Evolutionary conservation across 2,797 vertebrate species (phyloP).

Genomic region (Crocodylus rhombifer): DNA sequence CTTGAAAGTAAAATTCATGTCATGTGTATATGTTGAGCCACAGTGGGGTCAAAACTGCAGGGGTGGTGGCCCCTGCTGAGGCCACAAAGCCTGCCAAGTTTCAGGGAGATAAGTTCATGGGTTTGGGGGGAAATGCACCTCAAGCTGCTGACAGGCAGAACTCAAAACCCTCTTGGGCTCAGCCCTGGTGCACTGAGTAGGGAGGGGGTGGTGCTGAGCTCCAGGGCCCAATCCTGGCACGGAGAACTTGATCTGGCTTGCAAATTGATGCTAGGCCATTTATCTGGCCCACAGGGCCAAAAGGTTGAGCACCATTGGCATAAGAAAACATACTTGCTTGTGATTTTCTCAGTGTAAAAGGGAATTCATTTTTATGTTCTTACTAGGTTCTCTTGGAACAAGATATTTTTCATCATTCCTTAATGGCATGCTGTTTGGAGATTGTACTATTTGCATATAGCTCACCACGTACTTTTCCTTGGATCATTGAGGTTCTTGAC

Average conservation of each 20-base stretch:
- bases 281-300: too few species aligned
- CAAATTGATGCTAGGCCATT: too few species aligned
- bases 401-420: slow-evolving; percentile 93
- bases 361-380: rapidly evolving
- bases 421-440: slow-evolving; percentile 95
- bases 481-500: slow-evolving; percentile 91
- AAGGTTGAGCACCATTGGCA: too few species aligned
- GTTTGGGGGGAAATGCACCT: too few species aligned
- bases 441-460: slow-evolving; percentile 96
- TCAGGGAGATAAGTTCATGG: too few species aligned
- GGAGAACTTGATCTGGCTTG: too few species aligned
- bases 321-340: not conserved
- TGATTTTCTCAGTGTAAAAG: not conserved
- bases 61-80: too few species aligned
- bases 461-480: slow-evolving; percentile 95
- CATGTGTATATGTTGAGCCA: too few species aligned
- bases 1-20: too few species aligned
- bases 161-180: not conserved
- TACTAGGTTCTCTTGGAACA: slow-evolving; percentile 92
- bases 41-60: too few species aligned
- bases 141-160: not conserved
- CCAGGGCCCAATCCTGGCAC: too few species aligned
- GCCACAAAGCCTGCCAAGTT: too few species aligned
- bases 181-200: not conserved
- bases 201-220: not conserved